A percentile compares a stretch with the other conserved stretches of the same genome.
Evolutionary conservation across 2,888 invertebrate species (phyloP).

Genomic region (Standfussiana lucernea): DNA sequence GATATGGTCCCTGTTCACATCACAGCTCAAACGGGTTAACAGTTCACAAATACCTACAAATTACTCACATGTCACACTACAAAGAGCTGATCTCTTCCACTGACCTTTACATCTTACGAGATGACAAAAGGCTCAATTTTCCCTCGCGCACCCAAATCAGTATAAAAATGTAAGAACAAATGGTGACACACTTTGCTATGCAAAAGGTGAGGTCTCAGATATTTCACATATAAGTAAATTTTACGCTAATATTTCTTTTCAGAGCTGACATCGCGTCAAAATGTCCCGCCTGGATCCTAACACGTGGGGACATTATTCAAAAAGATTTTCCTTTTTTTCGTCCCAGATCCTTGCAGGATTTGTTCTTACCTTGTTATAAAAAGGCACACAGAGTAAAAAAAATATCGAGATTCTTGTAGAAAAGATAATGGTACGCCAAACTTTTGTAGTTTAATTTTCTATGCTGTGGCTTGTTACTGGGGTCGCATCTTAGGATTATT

Average conservation of each 20-base stretch:
- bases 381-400: conserved; percentile 41
- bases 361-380: conserved; percentile 52
- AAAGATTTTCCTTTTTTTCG: conserved; percentile 51
- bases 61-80: conserved; percentile 13
- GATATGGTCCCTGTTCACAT: too few relatives aligned
- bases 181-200: conserved; percentile 50
- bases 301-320: conserved; percentile 63
- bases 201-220: conserved; percentile 60
- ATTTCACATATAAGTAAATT: conserved; percentile 60
- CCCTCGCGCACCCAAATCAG: conserved; percentile 52
- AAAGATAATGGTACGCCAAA: conserved; percentile 13
- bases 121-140: conserved; percentile 54
- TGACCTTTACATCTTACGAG: conserved; percentile 46
- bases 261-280: conserved; percentile 61
- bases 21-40: conserved; percentile 22
- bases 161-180: conserved; percentile 65
- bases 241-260: conserved; percentile 62
- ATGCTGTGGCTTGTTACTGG: conserved; percentile 36
- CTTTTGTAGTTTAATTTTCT: conserved; percentile 22
- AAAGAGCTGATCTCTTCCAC: conserved; percentile 38
- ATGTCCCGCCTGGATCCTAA: conserved; percentile 52
- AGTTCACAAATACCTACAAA: conserved; percentile 43
- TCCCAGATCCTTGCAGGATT: conserved; percentile 39
- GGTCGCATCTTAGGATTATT: conserved; percentile 11
- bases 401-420: background rate